Base-by-base conservation (phyloP, 2,888 invertebrate species). In the Dasysyrphus tricinctus region DNA sequence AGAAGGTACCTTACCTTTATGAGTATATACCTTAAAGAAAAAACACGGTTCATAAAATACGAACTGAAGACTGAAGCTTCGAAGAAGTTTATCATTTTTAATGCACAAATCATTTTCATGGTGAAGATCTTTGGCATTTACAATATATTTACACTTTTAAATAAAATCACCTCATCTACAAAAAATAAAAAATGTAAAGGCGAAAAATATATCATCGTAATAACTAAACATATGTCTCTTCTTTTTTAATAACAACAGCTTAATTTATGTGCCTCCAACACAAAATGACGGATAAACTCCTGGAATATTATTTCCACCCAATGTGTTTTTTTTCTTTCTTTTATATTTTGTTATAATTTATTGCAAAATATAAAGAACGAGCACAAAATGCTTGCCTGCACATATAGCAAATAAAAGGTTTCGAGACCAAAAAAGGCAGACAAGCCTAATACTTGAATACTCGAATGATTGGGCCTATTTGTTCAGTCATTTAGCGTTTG, bases 211-310 rank as follows among this genome's bases (percentile, higher is more conserved):
- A 78, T 61, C 51, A 42, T 51, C 42, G 5, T 51, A 59, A 69
- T 78, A 70, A 70, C 70, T n/a, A 61, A 78, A 69, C 70, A 78
- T 69, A 78, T 54, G 54, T 72, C 61, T 54, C 78, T 61, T 78
- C 70, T 54, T 78, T 70, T 70, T 70, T 70, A 78, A 78, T 78
- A 78, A 78, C 78, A 78, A 78, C 47, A 65, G 7, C 54, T 51
- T 56, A 72, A 78, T 78, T 78, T 61, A 78, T 78, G 78, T 78
- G 42, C 70, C 56, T 54, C 70, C 61, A 57, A 47, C 42, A 44
- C 61, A 61, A 70, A 78, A 78, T 63, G 61, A 78, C 44, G 78
- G 78, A 78, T 78, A 78, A 78, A 78, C 78, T 78, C 24, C 34
- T 67, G 77, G 19, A 63, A 63, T 63, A 69, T 69, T 51, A 69